These are phyloP conservation scores for Drosophila sproati DNA, from an alignment of 1,140 invertebrate genomes.

Conservation along the genomic window DNA sequence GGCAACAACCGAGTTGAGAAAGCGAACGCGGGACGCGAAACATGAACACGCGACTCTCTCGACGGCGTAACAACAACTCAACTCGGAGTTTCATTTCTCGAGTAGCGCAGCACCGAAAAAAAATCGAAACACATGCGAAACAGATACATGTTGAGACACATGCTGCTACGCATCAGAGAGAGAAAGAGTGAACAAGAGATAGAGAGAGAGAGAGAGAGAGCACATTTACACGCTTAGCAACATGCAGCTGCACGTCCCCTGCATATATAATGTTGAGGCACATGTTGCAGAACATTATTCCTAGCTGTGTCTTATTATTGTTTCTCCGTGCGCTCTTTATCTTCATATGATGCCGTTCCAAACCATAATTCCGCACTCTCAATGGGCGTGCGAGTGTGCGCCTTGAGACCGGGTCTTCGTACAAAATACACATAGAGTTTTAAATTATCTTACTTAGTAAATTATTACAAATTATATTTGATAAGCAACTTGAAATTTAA, in stretches of 20 bases:
- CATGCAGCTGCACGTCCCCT: background rate
- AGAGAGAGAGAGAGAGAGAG: background rate
- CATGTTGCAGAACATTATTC: slow-evolving; percentile 25
- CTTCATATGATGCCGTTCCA: slow-evolving; percentile 16
- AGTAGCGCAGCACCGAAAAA: slow-evolving; percentile 9
- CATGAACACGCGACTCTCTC: slow-evolving; percentile 49
- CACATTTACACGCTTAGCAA: slow-evolving; percentile 10
- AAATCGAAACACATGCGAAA: slow-evolving; percentile 1
- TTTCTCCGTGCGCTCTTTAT: slow-evolving; percentile 24
- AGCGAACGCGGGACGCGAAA: slow-evolving; percentile 39
- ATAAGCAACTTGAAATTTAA: too few species aligned
- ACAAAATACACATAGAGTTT: background rate
- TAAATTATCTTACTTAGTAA: background rate
- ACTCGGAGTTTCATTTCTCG: slow-evolving; percentile 32
- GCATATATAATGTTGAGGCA: slow-evolving; percentile 9
- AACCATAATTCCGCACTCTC: slow-evolving; percentile 24
- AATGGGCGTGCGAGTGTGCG: slow-evolving; percentile 43
- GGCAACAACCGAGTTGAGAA: slow-evolving; percentile 41
- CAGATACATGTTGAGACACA: slow-evolving; percentile 35
- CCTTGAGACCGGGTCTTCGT: background rate
- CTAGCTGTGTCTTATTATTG: slow-evolving; percentile 23
- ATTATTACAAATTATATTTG: too few species aligned
- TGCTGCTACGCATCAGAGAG: slow-evolving; percentile 18
- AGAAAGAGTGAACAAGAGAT: background rate
- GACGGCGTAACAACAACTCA: slow-evolving; percentile 53